These are phyloP conservation scores for Notocelia uddmanniana DNA, from an alignment of 2,888 invertebrate species.

Conservation along the genomic window DNA sequence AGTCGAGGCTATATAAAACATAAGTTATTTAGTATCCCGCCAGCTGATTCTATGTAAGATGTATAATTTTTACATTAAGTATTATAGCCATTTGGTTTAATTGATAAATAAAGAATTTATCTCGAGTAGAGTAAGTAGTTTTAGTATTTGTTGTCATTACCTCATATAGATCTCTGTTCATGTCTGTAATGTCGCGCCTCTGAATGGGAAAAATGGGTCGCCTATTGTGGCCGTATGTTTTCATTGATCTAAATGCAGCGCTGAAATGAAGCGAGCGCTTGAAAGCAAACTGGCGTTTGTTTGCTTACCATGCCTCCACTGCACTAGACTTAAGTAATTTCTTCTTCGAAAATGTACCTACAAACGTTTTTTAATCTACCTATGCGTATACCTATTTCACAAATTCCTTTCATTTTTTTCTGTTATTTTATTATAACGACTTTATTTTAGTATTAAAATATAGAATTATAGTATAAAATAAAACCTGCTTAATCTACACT, in stretches of 20 bases:
- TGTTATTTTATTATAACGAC: too few species aligned
- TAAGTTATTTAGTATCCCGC: slow-evolving; percentile 42
- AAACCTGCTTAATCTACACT: too few species aligned
- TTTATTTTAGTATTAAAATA: too few species aligned
- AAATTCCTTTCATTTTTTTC: not conserved
- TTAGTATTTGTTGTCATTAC: slow-evolving; percentile 10
- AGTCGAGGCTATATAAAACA: slow-evolving; percentile 69
- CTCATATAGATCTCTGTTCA: slow-evolving; percentile 21
- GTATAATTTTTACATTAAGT: slow-evolving; percentile 41
- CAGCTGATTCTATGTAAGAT: slow-evolving; percentile 44
- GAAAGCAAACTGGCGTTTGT: slow-evolving; percentile 36
- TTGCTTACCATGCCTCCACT: slow-evolving; percentile 17
- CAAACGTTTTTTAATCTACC: not conserved
- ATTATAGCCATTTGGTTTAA: slow-evolving; percentile 38
- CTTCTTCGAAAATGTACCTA: slow-evolving; percentile 1
- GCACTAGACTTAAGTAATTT: slow-evolving; percentile 11
- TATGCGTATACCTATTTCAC: not conserved
- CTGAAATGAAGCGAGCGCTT: slow-evolving; percentile 36
- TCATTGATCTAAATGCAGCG: slow-evolving; percentile 45
- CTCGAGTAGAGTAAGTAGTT: slow-evolving; percentile 38
- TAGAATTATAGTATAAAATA: too few species aligned
- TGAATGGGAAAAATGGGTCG: slow-evolving; percentile 34
- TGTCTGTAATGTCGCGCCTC: slow-evolving; percentile 7
- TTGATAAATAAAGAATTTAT: slow-evolving; percentile 46
- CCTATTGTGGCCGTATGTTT: slow-evolving; percentile 38